phyloP scores from a whole-genome alignment of 2,888 invertebrate species.

The Endomychus coccineus region DNA sequence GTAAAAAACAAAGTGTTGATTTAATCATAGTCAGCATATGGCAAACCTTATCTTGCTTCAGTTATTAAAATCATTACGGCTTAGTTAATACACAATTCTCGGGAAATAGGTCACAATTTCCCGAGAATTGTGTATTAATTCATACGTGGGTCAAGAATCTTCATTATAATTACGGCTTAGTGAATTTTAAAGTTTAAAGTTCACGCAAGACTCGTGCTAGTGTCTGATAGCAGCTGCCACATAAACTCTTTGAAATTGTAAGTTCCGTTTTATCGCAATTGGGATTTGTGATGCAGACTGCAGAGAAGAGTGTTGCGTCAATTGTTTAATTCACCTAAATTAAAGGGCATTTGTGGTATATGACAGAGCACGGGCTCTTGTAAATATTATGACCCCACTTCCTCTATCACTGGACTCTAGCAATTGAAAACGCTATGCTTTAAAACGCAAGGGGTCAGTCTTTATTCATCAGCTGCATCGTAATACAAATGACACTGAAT shows the following conservation, averaged over 20 bases:
- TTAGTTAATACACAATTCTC: too few species aligned
- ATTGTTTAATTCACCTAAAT: conserved; percentile 42
- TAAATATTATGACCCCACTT: conserved; percentile 44
- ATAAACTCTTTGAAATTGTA: conserved; percentile 11
- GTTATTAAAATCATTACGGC: too few species aligned
- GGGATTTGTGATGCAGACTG: conserved; percentile 2
- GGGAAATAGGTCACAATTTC: too few species aligned
- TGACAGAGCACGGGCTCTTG: conserved; percentile 41
- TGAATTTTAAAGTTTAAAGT: too few species aligned
- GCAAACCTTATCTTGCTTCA: too few species aligned
- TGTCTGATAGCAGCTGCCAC: conserved; percentile 10
- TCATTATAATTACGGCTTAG: too few species aligned
- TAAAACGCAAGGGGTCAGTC: conserved; percentile 10
- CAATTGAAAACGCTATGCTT: conserved; percentile 7
- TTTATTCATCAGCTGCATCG: conserved; percentile 12
- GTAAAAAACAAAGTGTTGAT: too few species aligned
- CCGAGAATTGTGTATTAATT: too few species aligned
- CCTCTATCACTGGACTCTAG: conserved; percentile 27
- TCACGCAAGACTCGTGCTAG: conserved; percentile 14
- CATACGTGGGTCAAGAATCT: too few species aligned
- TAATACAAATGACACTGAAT: conserved; percentile 14
- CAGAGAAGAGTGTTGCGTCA: conserved; percentile 25
- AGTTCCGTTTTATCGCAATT: conserved; percentile 15
- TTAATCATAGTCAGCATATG: too few species aligned
- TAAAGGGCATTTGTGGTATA: conserved; percentile 41